These are phyloP conservation scores for Dreissena polymorpha DNA, from an alignment of 1,140 invertebrate species.

Conservation along the genomic window DNA sequence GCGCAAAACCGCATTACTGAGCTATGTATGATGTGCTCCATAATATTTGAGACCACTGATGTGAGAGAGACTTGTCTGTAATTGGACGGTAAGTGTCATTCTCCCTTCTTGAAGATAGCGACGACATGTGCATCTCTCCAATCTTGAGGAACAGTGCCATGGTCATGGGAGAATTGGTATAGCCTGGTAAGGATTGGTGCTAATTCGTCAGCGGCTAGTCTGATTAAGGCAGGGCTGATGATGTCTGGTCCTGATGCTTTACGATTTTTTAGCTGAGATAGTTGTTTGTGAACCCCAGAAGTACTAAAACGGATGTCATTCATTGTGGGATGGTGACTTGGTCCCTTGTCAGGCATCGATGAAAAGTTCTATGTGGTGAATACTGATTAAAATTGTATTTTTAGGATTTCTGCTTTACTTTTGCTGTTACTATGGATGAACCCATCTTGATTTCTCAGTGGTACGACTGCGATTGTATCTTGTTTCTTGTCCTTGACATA, in stretches of 20 bases:
- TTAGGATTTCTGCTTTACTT: slow-evolving; percentile 36
- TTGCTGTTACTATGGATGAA: neutral
- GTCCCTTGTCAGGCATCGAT: slow-evolving; percentile 15
- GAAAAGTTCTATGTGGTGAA: neutral
- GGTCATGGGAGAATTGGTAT: slow-evolving; percentile 18
- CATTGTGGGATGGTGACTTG: slow-evolving; percentile 1
- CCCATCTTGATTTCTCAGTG: slow-evolving; percentile 18
- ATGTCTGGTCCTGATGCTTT: slow-evolving; percentile 53
- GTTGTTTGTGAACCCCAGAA: slow-evolving; percentile 32
- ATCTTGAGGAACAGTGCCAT: slow-evolving; percentile 37
- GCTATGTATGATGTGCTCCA: too few relatives aligned
- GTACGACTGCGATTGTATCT: slow-evolving; percentile 23
- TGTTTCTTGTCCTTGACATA: slow-evolving; percentile 32
- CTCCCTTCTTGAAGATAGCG: slow-evolving; percentile 57
- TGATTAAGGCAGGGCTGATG: neutral
- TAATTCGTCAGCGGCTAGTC: slow-evolving; percentile 15
- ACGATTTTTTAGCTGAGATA: slow-evolving; percentile 31
- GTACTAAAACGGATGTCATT: slow-evolving; percentile 7
- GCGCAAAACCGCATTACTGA: too few relatives aligned
- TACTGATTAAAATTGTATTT: slow-evolving; percentile 35
- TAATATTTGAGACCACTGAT: too few relatives aligned
- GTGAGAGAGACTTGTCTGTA: too few relatives aligned
- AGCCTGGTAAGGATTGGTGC: slow-evolving; percentile 39
- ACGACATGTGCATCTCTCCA: slow-evolving; percentile 44
- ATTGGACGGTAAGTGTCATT: too few relatives aligned